Evolutionary conservation across 2,113 vertebrate genomes (phyloP).

Genomic region (Hepsetus odoe): DNA sequence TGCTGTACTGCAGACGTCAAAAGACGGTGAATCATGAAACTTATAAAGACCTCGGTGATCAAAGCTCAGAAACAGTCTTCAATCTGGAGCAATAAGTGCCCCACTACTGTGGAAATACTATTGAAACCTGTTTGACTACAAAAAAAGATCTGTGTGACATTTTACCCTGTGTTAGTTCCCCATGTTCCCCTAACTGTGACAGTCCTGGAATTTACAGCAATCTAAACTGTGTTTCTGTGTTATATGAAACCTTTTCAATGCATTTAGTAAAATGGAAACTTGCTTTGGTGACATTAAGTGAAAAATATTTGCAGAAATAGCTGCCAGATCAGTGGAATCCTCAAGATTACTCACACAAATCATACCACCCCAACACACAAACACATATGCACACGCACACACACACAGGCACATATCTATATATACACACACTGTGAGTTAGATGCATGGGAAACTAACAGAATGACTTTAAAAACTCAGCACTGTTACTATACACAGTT

Average conservation of each 20-base stretch:
- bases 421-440: not conserved
- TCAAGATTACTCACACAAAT: not conserved
- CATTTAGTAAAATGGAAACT: conserved; percentile 18
- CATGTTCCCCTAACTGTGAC: too few species aligned
- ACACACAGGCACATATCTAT: too few species aligned
- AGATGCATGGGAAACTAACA: not conserved
- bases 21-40: too few species aligned
- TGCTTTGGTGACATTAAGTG: not conserved
- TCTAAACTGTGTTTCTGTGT: not conserved
- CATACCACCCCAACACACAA: not conserved
- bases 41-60: too few species aligned
- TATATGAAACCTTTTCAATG: not conserved
- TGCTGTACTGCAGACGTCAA: too few species aligned
- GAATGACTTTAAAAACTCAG: too few species aligned
- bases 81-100: too few species aligned
- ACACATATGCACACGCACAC: not conserved
- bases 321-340: not conserved
- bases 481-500: too few species aligned
- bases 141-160: not conserved
- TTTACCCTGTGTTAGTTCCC: not conserved
- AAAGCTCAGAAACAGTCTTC: too few species aligned
- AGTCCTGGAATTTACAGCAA: too few species aligned
- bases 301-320: not conserved
- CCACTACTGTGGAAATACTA: too few species aligned
- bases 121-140: not conserved